A percentile compares a stretch with the other conserved stretches of the same genome.
Conservation (phyloP, 2,797 vertebrate species). For the Sciaenops ocellatus region DNA sequence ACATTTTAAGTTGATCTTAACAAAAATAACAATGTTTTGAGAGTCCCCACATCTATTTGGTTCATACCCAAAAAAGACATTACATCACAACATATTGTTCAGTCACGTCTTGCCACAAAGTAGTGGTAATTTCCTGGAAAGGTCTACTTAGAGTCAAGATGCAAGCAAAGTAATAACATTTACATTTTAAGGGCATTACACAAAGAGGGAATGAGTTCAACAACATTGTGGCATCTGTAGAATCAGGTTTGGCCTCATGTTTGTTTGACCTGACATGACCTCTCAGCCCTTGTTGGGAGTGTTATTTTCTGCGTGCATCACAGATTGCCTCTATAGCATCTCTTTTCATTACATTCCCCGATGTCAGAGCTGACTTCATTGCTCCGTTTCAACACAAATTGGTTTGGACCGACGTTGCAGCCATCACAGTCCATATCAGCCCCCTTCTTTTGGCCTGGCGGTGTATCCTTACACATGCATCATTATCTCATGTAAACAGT, state of each 20-base stretch:
- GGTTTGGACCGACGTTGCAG: constrained; percentile 65
- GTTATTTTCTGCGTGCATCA: constrained; percentile 27
- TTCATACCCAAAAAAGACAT: constrained; percentile 4
- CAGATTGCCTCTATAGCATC: constrained; percentile 37
- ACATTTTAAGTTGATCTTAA: constrained; percentile 13
- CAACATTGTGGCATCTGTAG: constrained; percentile 16
- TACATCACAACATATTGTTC: constrained; percentile 15
- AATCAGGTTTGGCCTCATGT: constrained; percentile 37
- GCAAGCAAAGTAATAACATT: constrained; percentile 39
- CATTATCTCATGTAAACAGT: constrained; percentile 82
- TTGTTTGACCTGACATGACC: constrained; percentile 56
- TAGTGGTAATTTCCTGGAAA: constrained; percentile 32
- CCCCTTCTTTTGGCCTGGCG: constrained; percentile 56
- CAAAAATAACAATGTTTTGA: background rate
- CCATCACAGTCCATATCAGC: constrained; percentile 63
- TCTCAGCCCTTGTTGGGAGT: constrained; percentile 23
- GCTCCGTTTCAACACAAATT: constrained; percentile 71
- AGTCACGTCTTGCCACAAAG: constrained; percentile 31
- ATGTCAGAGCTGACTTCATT: constrained; percentile 65
- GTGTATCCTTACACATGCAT: constrained; percentile 81
- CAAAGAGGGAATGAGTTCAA: constrained; percentile 38
- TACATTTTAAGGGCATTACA: constrained; percentile 53
- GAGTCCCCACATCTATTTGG: background rate
- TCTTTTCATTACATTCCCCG: constrained; percentile 42
- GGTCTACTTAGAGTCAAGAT: constrained; percentile 24